Evolutionary conservation across 2,797 vertebrate species (phyloP).

Genomic region (Buphagus erythrorhynchus): DNA sequence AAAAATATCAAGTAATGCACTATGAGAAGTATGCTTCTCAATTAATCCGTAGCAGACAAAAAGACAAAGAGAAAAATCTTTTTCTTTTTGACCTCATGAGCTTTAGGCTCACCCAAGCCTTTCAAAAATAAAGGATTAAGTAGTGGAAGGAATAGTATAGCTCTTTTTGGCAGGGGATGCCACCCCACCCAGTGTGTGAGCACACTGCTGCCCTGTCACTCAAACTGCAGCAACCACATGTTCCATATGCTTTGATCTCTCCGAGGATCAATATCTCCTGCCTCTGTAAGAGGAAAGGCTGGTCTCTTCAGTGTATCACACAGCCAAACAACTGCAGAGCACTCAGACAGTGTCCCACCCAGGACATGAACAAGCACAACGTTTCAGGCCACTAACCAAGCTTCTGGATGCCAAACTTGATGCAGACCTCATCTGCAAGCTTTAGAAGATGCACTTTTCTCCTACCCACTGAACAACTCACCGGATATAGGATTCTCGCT

Average conservation of each 20-base stretch:
- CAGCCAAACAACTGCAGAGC: not conserved
- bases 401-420: not conserved
- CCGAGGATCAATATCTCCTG: not conserved
- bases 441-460: not conserved
- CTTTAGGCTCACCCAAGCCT: not conserved
- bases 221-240: not conserved
- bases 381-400: not conserved
- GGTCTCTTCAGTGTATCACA: not conserved
- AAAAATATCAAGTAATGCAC: not conserved
- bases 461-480: slow-evolving; percentile 58
- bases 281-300: not conserved
- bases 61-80: not conserved
- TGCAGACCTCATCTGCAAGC: not conserved
- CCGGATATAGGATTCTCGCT: slow-evolving; percentile 95
- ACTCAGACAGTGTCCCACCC: not conserved
- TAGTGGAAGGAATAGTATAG: not conserved
- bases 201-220: not conserved
- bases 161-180: not conserved
- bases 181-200: not conserved
- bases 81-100: not conserved
- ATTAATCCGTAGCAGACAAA: not conserved
- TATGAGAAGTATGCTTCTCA: not conserved
- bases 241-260: not conserved
- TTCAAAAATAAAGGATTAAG: not conserved
- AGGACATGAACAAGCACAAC: not conserved